Percentiles rank a stretch among this genome's conserved stretches.
These are phyloP conservation scores for Eublepharis macularius DNA, from an alignment of 2,113 vertebrate species.

Conservation along the genomic window DNA sequence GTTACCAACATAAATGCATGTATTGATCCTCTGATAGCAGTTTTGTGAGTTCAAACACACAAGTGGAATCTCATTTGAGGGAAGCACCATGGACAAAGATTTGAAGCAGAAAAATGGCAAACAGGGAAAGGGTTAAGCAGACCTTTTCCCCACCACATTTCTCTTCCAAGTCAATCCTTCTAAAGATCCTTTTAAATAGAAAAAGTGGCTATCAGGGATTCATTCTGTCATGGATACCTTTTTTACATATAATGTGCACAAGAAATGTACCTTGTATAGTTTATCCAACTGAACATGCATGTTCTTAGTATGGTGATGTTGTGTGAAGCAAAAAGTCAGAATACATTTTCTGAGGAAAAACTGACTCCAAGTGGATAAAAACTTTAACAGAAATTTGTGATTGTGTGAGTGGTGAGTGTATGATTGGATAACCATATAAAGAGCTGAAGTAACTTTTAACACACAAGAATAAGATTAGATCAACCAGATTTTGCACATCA, in stretches of 20 bases:
- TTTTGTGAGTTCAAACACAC: background rate
- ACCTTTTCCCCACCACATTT: background rate
- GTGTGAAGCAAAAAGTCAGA: too few relatives aligned
- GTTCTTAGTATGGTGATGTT: background rate
- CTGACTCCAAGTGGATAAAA: too few relatives aligned
- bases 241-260: background rate
- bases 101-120: background rate
- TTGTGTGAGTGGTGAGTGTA: background rate
- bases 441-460: too few relatives aligned
- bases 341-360: too few relatives aligned
- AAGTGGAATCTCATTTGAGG: background rate
- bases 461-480: background rate
- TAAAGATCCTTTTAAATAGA: too few relatives aligned
- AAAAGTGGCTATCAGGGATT: background rate
- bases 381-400: too few relatives aligned
- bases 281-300: background rate
- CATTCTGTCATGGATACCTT: background rate
- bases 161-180: background rate
- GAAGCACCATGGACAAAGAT: background rate
- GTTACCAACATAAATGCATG: background rate
- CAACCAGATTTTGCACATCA: background rate
- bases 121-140: background rate
- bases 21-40: background rate
- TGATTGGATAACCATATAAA: background rate
- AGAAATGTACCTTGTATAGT: background rate